phyloP scores from a whole-genome alignment of 2,888 invertebrate species.

The Tenthredo mesomela region DNA sequence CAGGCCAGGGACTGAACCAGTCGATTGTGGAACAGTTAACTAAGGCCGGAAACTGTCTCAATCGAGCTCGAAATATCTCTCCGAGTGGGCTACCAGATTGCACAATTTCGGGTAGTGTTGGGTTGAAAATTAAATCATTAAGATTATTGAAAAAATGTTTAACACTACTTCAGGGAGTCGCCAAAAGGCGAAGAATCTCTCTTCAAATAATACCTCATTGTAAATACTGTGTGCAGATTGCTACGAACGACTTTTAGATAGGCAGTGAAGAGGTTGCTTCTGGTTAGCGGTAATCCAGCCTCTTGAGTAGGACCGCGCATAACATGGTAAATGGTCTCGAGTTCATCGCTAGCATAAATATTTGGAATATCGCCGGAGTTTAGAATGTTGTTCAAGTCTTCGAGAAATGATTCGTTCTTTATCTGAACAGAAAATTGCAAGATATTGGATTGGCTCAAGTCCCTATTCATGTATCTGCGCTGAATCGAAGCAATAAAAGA shows the following conservation, averaged over 20 bases:
- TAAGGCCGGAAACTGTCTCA: conserved; percentile 93
- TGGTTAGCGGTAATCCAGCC: conserved; percentile 87
- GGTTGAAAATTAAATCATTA: neutral
- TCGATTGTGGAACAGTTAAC: conserved; percentile 97
- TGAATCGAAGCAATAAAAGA: neutral
- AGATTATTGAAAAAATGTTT: too few relatives aligned
- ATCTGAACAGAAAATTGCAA: conserved; percentile 80
- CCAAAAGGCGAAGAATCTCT: neutral
- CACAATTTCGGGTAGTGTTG: neutral
- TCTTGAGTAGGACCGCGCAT: conserved; percentile 89
- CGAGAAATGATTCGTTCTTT: conserved; percentile 92
- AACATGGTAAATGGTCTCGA: conserved; percentile 86
- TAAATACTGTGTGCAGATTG: conserved; percentile 90
- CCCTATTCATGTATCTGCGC: neutral
- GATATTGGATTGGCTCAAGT: neutral
- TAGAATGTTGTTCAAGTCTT: conserved; percentile 92
- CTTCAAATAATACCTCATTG: conserved; percentile 82
- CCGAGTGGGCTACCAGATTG: conserved; percentile 86
- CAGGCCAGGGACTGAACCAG: conserved; percentile 96
- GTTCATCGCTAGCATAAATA: conserved; percentile 90
- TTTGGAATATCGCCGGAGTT: conserved; percentile 95
- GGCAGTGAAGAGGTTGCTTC: conserved; percentile 90
- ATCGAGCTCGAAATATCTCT: conserved; percentile 87
- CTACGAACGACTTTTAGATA: conserved; percentile 89
- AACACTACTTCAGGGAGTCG: too few relatives aligned